phyloP scores from a whole-genome alignment of 2,888 invertebrate species.

The Hedychridium roseum region DNA sequence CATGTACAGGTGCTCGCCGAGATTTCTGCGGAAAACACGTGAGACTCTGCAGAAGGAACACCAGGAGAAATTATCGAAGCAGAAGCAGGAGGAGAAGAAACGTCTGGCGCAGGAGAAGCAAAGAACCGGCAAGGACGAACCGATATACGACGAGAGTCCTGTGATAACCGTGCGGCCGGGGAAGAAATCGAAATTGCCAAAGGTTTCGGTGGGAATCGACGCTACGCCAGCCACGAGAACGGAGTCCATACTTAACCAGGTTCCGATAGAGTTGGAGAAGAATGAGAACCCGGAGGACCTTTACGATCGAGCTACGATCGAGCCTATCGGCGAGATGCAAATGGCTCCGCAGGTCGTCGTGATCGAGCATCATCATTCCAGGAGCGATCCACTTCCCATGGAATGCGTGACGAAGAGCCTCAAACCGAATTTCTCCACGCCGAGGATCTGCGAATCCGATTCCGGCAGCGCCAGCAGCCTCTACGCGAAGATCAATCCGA shows the following conservation, averaged over 20 bases:
- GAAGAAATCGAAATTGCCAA: constrained; percentile 67
- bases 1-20: constrained; percentile 69
- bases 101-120: constrained; percentile 34
- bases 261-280: constrained; percentile 79
- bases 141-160: constrained; percentile 54
- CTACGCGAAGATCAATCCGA: constrained; percentile 58
- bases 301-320: constrained; percentile 26
- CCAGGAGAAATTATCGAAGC: constrained; percentile 55
- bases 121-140: constrained; percentile 40
- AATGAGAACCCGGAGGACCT: constrained; percentile 35
- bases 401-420: constrained; percentile 53
- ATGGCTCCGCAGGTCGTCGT: constrained; percentile 52
- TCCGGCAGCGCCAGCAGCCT: constrained; percentile 58
- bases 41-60: constrained; percentile 57
- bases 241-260: constrained; percentile 76
- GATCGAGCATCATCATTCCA: constrained; percentile 61
- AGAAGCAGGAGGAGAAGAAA: constrained; percentile 50
- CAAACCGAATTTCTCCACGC: constrained; percentile 56
- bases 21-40: constrained; percentile 68
- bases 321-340: constrained; percentile 25
- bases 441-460: constrained; percentile 55
- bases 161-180: constrained; percentile 52
- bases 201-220: constrained; percentile 81
- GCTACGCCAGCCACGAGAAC: constrained; percentile 80
- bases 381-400: constrained; percentile 59